Conservation (phyloP, 30 jellyfish, hydroid and myxozoan species). For the Aurelia aurita complex sp. Pacific region DNA sequence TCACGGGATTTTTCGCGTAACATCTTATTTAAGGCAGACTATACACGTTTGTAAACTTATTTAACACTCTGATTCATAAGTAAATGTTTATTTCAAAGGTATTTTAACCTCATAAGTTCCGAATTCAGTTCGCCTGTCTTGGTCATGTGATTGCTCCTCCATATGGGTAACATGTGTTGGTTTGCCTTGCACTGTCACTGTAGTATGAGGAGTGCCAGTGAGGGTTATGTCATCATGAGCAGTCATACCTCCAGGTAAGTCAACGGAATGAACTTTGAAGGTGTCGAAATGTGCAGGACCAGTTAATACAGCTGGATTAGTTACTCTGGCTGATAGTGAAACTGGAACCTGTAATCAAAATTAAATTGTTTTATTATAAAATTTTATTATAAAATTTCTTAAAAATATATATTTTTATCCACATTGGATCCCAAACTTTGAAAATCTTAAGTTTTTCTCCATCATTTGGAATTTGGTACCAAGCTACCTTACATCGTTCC, state of each 20-base stretch:
- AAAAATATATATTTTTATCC: no score
- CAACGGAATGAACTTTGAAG: slow-evolving; percentile 34
- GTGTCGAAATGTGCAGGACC: slow-evolving; percentile 65
- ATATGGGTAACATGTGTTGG: neutral
- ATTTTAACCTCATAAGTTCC: slow-evolving; percentile 54
- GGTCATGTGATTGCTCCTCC: neutral
- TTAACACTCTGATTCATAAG: no score
- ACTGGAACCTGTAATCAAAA: slow-evolving; percentile 57
- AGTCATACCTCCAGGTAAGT: slow-evolving; percentile 41
- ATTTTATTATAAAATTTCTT: no score
- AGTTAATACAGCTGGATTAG: slow-evolving; percentile 59
- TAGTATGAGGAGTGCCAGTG: slow-evolving; percentile 55
- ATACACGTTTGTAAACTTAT: no score
- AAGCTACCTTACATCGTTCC: no score
- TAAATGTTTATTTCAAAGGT: slow-evolving; percentile 21
- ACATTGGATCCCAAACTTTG: no score
- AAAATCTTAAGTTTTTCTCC: no score
- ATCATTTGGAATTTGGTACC: no score
- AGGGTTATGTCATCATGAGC: slow-evolving; percentile 32
- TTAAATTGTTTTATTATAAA: no score
- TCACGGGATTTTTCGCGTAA: no score
- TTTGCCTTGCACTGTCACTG: slow-evolving; percentile 24
- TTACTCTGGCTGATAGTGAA: slow-evolving; percentile 68
- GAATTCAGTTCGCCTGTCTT: neutral
- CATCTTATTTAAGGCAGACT: no score